Base-by-base conservation (phyloP, 2,888 invertebrate species). In the Norana najaformis region DNA sequence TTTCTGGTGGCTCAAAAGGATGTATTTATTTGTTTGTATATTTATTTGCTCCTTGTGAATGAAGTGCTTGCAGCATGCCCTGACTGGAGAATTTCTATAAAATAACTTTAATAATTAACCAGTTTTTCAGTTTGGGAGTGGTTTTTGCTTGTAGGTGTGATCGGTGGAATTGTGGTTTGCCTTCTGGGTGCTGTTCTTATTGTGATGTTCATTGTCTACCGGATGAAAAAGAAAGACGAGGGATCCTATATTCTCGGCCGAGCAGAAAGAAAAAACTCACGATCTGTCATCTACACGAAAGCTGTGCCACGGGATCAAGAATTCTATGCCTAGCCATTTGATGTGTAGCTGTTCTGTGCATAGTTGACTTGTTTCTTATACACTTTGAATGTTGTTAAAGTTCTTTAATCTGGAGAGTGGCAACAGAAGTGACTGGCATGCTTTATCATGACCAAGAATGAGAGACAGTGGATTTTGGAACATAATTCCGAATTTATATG, bases 211-310 rank as follows among this genome's bases (percentile, higher is more conserved):
- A 98, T 99, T 95, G 98, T 99, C 89, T 99, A 99, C 95, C 97
- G 99, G 95, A 99, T 99, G 98, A 97, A 99, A 95, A 99, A 99
- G 96, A 99, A 99, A 88, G 99, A 99, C 95, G 99, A 99, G 95
- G 99, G 99, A 91, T 98, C 98, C 93, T 99, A 99, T 35, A 85
- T 85, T 36, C 85, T 85, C 11, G 85, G 85, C 8, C 85, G 85
- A 36, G 85, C 85, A 85, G 85, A 85, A 36, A 35, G 85, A 37
- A 85, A 85, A 36, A 85, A 37, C 18, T 85, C 85, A 35, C 85
- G 85, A 36, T 85, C 85, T 35, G 85, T 85, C 85, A 85, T 85
- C 37, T 85, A 85, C 85, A 85, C 85, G 18, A 85, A 85, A 37
- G 85, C 85, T 20, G 85, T 85, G 36, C 85, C 85, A 85, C 85